Evolutionary conservation across 2,888 invertebrate genomes (phyloP).

Genomic region (Poecilus cupreus): DNA sequence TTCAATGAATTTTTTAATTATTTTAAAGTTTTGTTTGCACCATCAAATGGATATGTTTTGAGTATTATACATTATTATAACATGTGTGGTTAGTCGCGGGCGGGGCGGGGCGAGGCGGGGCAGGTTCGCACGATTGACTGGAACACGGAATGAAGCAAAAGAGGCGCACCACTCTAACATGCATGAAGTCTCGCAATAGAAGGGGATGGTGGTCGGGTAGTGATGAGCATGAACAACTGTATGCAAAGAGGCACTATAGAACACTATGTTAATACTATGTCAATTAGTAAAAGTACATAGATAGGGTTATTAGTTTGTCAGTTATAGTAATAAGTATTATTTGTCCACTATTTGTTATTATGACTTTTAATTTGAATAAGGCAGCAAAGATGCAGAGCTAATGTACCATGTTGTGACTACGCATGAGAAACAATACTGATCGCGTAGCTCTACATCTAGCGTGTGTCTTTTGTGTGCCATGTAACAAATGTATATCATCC

Average conservation of each 20-base stretch:
- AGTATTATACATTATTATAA: constrained; percentile 65
- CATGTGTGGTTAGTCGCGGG: constrained; percentile 40
- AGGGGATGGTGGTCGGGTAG: background rate
- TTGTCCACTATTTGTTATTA: constrained; percentile 62
- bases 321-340: constrained; percentile 52
- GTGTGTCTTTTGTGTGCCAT: constrained; percentile 39
- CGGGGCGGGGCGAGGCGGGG: no score
- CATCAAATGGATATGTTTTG: constrained; percentile 72
- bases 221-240: constrained; percentile 41
- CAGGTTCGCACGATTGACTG: constrained; percentile 1
- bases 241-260: constrained; percentile 60
- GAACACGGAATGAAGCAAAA: background rate
- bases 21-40: constrained; percentile 69
- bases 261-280: constrained; percentile 58
- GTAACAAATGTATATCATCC: constrained; percentile 39
- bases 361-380: constrained; percentile 67
- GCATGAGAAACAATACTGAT: background rate
- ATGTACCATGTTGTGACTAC: background rate
- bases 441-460: constrained; percentile 49
- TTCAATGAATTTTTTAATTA: constrained; percentile 62
- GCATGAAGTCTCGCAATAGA: background rate
- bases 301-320: constrained; percentile 52
- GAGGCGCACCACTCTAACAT: constrained; percentile 23
- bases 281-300: constrained; percentile 56
- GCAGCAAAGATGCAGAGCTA: constrained; percentile 70